Base-by-base conservation (phyloP, 2,113 vertebrate genomes). In the Bolborhynchus lineola region DNA sequence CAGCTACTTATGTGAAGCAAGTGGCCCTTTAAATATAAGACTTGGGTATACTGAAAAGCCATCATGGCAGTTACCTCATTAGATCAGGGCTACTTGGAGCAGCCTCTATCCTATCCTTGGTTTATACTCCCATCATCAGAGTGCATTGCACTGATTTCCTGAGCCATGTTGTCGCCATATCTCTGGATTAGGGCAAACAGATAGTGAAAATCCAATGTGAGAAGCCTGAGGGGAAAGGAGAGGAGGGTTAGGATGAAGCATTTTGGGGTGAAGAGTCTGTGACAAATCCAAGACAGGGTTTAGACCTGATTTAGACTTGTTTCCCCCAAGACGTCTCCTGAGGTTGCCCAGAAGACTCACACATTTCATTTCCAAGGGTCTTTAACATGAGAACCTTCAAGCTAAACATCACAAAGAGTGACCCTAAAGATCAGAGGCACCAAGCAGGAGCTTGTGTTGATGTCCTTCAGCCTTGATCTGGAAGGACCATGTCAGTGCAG, bases 21-120 rank as follows among this genome's bases (percentile, higher is more conserved):
- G 49, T 44, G 57, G 77, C 84, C 74, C 82, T 96, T 93, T 90
- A 76, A 94, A 95, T 91, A 65, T 59, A 59, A 92, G 62, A 47
- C 13, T 5, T 5, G 35, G 16, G 10, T 88, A 88, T 21, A 13
- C 6, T 37, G 77, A 69, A 96, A 86, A 65, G 41, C 44, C 14
- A 26, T 72, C 4, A 7, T 25, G 44, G 65, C 57, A 62, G 37
- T 67, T 81, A 76, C 50, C 41, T 88, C 49, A 23, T 88, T 93
- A 75, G 71, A 42, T 77, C 64, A 47, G 10, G 55, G 68, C 26
- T 83, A 63, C 50, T n/a, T 67, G 64, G 31, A 49, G 39, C 50
- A 60, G 42, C 55, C 77, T 64, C 55, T 92, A 1, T 46, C 39
- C 47, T 35, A 5, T 11, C 20, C 31, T 65, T 82, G 28, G n/a